Evolutionary conservation across 2,888 invertebrate genomes (phyloP).

Genomic region (Apotomis turbidana): DNA sequence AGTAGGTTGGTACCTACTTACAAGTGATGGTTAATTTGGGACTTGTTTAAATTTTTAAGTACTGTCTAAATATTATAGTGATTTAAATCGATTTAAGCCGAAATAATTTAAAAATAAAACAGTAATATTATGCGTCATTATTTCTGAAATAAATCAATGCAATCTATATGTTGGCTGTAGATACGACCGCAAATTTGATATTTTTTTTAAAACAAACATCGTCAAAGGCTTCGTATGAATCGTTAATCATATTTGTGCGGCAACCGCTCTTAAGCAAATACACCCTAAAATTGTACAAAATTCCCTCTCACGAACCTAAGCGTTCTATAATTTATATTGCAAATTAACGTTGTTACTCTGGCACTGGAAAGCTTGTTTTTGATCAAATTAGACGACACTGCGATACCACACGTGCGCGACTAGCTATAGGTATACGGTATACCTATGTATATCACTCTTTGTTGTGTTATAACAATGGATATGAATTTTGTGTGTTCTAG

Average conservation of each 20-base stretch:
- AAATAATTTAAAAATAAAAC: no score
- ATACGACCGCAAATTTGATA: no score
- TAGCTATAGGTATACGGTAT: constrained; percentile 7
- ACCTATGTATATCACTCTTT: no score
- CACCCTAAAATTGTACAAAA: constrained; percentile 11
- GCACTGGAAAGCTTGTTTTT: constrained; percentile 25
- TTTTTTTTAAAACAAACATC: background rate
- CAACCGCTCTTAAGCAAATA: background rate
- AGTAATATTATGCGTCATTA: no score
- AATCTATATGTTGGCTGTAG: no score
- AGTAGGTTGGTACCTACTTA: no score
- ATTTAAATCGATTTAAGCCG: no score
- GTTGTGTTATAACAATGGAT: constrained; percentile 8
- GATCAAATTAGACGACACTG: constrained; percentile 29
- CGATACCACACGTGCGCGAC: constrained; percentile 30
- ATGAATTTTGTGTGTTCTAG: background rate
- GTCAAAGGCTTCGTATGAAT: background rate
- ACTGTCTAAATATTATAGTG: no score
- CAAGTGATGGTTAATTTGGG: no score
- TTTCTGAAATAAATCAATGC: no score
- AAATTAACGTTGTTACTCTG: constrained; percentile 28
- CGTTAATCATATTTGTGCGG: constrained; percentile 19
- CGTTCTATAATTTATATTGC: constrained; percentile 36
- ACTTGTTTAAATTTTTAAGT: no score
- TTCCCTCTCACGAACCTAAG: constrained; percentile 15